Conservation (phyloP, 2,888 invertebrate genomes). For the Diogma glabrata region DNA sequence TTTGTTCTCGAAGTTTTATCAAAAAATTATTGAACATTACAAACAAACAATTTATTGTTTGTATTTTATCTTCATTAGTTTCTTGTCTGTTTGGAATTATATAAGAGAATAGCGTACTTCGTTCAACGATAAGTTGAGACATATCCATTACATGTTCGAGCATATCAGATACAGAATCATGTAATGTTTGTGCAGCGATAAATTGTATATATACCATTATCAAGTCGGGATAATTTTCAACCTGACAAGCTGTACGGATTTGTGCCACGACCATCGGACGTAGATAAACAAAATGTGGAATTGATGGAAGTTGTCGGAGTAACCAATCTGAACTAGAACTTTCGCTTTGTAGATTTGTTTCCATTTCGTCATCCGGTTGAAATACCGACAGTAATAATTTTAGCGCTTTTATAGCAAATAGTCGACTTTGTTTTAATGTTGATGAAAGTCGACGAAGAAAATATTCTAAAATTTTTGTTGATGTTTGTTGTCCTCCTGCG, state of each 20-base stretch:
- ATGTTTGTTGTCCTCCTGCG: constrained; percentile 44
- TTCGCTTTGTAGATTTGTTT: constrained; percentile 34
- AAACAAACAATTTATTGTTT: constrained; percentile 58
- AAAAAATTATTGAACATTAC: constrained; percentile 65
- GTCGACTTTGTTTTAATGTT: constrained; percentile 61
- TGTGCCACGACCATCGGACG: constrained; percentile 57
- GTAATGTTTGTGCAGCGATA: constrained; percentile 60
- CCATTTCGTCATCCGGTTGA: constrained; percentile 21
- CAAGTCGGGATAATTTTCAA: constrained; percentile 70
- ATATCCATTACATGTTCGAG: constrained; percentile 66
- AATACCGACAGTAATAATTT: constrained; percentile 49
- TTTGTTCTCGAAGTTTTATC: constrained; percentile 45
- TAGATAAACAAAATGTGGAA: constrained; percentile 67
- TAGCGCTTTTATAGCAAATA: constrained; percentile 58
- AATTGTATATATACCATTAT: constrained; percentile 75
- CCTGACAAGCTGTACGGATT: constrained; percentile 76
- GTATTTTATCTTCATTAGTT: constrained; percentile 34
- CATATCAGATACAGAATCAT: constrained; percentile 53
- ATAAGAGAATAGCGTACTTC: constrained; percentile 73
- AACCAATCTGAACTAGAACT: constrained; percentile 39
- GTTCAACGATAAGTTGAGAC: constrained; percentile 82
- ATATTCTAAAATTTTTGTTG: constrained; percentile 81
- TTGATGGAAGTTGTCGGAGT: constrained; percentile 51
- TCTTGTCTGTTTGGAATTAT: constrained; percentile 45
- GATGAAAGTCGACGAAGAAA: constrained; percentile 77